Evolutionary conservation across 2,113 vertebrate genomes (phyloP), one percentile per base, ranked within the genome.

Genomic region (Anarrhichthys ocellatus): DNA sequence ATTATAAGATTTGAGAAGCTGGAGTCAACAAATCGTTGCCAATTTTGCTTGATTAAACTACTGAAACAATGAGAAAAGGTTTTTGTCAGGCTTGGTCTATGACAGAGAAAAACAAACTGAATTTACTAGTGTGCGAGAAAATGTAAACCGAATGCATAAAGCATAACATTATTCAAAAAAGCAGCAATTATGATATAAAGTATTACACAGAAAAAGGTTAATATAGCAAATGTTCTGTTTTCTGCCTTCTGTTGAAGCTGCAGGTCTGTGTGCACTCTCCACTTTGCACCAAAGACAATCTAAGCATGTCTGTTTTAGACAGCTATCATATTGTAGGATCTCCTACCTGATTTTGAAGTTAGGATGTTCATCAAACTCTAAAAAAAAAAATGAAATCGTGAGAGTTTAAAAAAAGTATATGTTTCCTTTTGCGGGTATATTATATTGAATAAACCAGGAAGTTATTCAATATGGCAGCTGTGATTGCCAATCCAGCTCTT

Each of bases 331-430:
- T 13, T 59, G 27, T 64, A 44, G 14, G 24, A 38, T 52, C 9
- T 71, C 89, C 69, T 75, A 70, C 40, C 0, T 46, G 24, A 0
- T 38, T 3, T 1, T 4, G 48, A 22, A n/a, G 22, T 64, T 10
- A 4, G 0, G 0, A 11, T 24, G 1, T 13, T 1, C 0, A 32
- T 4, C 0, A 44, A 9, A 0, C 1, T 10, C 74, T 75, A 40
- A 71, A 9, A 85, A 75, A 50, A 52, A 24, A 29, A 29, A 27
- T 3, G 0, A 59, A 5, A 32, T 17, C 9, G 9, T 78, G 15
- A 73, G 36, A 54, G 44, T 10, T 6, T 1, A 52, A 63, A 68
- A 22, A 68, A 17, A 2, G 29, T 29, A 3, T 11, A 27, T 3
- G 7, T 4, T 69, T 40, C 1, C 4, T 42, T 24, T 52, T 42